Evolutionary conservation across 2,113 vertebrate genomes (phyloP), one percentile per base, ranked within the genome.

Genomic region (Alethe diademata): DNA sequence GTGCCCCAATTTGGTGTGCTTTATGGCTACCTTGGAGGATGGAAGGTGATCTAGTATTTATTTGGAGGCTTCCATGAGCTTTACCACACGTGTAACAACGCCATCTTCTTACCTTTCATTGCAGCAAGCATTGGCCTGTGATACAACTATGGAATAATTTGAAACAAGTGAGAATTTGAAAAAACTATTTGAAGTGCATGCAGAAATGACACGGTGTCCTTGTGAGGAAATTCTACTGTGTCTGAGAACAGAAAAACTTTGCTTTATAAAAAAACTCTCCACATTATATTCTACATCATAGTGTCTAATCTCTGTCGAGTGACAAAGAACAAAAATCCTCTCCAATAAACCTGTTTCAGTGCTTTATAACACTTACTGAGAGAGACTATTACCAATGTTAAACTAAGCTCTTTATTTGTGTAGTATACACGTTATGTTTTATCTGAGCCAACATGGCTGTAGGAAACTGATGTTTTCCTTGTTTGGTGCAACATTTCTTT

Each of bases 391-490:
- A 78, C 22, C 22, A 29, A 0, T 4, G 14, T 29, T 54, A 40
- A 70, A 36, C 8, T 50, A 31, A 45, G 35, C 6, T 70, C 40
- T 40, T 40, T 42, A 45, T 38, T 60, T n/a, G 24, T 47, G 31
- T 2, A 0, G 29, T 23, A 14, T 33, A 33, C 0, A 8, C 12
- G 1, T 43, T 38, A 29, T 2, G 1, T 19, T 58, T 88, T 48
- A 42, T 24, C 35, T n/a, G 19, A 47, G 24, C 18, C 45, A 76
- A 56, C 10, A 31, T 0, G 0, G 14, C 26, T 29, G 18, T 14
- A 19, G 18, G 14, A 74, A 74, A 92, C 5, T 8, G 29, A 45
- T 43, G 50, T 73, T 65, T 65, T 36, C 28, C 22, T 57, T n/a
- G 1, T 69, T 72, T 47, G 19, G 15, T 14, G 14, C 18, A 81